Base-by-base conservation (phyloP, 2,113 vertebrate species). In the Fulica atra region DNA sequence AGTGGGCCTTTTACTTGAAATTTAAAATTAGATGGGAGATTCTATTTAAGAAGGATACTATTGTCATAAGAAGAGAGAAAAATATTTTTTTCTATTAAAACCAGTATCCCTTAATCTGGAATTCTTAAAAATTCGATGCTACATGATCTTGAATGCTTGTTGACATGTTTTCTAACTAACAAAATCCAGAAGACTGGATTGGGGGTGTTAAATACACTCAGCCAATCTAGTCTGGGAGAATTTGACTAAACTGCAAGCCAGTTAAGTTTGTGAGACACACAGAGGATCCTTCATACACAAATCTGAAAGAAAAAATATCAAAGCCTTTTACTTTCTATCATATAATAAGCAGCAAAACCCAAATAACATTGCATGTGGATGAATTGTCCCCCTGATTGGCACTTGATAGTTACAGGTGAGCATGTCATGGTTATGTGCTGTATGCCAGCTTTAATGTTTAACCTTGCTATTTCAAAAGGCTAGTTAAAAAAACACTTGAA, bases 91-190 rank as follows among this genome's bases (percentile, higher is more conserved):
- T 72, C 14, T 64, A 16, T 66, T 70, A 35, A 50, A 88, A 54
- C 1, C 1, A 7, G 4, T 42, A 12, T 68, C 54, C 3, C 5
- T 40, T 24, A 4, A 31, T 74, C 57, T 42, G 5, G 1, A 86
- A 40, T 72, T 66, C 44, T 77, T 51, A 61, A 26, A 81, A 91
- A 78, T 48, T 57, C 35, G 33, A 0, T 64, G 24, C 28, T 23
- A 31, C 9, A 5, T 28, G 3, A 26, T 35, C 16, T 17, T 70
- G 65, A 59, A 48, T 44, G 17, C 6, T 73, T 26, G 40, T 42
- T 29, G 16, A 42, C 51, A 21, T 89, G 20, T 91, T 65, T 77
- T 53, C 26, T 84, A 60, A 57, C 7, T 60, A 42, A 50, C 18
- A 63, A 76, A 81, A 78, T 1, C 9, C 13, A 13, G 33, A 10